phyloP scores from a whole-genome alignment of 1,140 invertebrate genomes.

The Babylonia areolata region DNA sequence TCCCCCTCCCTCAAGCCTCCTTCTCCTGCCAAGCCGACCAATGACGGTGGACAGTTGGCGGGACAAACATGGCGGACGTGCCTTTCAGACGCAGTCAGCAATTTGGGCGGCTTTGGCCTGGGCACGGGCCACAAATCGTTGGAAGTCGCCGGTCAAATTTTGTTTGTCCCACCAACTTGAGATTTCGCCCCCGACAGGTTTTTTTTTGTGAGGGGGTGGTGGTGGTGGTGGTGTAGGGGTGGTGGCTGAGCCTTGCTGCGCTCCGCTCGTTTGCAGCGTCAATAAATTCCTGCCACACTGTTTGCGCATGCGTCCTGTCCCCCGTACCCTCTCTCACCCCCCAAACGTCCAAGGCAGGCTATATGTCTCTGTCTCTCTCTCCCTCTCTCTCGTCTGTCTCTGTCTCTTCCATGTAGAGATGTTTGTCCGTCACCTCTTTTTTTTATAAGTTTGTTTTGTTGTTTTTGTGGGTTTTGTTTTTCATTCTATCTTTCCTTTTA shows the following conservation, averaged over 20 bases:
- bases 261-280: constrained; percentile 30
- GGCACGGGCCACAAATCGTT: constrained; percentile 23
- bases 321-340: no score
- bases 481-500: background rate
- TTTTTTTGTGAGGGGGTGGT: background rate
- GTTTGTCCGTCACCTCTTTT: background rate
- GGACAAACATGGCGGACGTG: constrained; percentile 32
- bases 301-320: constrained; percentile 29
- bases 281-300: constrained; percentile 35
- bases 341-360: background rate
- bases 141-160: constrained; percentile 24
- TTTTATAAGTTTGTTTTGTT: background rate
- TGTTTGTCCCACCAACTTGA: constrained; percentile 35
- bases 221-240: no score
- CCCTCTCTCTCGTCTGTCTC: background rate
- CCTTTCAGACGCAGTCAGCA: background rate
- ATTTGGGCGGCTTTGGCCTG: constrained; percentile 5
- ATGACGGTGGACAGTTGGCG: background rate
- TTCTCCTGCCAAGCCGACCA: background rate
- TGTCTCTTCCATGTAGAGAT: background rate
- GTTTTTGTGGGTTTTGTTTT: no score
- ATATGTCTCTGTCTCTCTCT: background rate
- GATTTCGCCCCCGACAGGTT: background rate
- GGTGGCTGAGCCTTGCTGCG: background rate
- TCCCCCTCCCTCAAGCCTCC: no score